These are phyloP conservation scores for Heliopora coerulea DNA, from an alignment of 92 coral and sea anemone genomes.

Conservation along the genomic window DNA sequence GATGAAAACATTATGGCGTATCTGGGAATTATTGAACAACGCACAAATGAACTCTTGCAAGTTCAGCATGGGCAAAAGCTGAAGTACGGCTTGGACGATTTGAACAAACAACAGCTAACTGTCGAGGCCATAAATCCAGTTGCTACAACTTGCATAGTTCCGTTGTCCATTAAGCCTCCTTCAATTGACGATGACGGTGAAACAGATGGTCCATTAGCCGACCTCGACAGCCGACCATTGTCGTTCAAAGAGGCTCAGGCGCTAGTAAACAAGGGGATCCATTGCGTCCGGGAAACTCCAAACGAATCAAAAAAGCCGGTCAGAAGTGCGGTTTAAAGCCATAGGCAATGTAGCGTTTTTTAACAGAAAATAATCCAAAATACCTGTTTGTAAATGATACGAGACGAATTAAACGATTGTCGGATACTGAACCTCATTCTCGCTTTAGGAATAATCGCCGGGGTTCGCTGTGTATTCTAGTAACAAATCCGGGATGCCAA, in stretches of 20 bases:
- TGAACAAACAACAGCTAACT: conserved; percentile 45
- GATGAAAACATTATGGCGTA: conserved; percentile 85
- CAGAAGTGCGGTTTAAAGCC: conserved; percentile 14
- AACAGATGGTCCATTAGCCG: conserved; percentile 12
- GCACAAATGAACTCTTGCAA: conserved; percentile 69
- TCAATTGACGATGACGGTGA: conserved; percentile 72
- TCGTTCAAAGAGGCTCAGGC: conserved; percentile 42
- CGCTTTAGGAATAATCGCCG: no score
- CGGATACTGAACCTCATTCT: no score
- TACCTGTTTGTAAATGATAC: no score
- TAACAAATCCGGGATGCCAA: no score
- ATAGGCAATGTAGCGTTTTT: no score
- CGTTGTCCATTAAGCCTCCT: conserved; percentile 70
- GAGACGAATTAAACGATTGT: no score
- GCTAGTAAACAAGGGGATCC: conserved; percentile 24
- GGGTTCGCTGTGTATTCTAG: no score
- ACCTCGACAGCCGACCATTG: conserved; percentile 11
- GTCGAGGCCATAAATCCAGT: conserved; percentile 71
- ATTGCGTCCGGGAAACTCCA: conserved; percentile 1
- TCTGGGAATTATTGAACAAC: conserved; percentile 85
- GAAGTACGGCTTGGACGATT: conserved; percentile 55
- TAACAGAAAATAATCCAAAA: no score
- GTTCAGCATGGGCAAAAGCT: conserved; percentile 60
- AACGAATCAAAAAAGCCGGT: conserved; percentile 18
- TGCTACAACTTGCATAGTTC: conserved; percentile 59